Base-by-base conservation (phyloP, 2,113 vertebrate genomes). In the Syngnathus scovelli region DNA sequence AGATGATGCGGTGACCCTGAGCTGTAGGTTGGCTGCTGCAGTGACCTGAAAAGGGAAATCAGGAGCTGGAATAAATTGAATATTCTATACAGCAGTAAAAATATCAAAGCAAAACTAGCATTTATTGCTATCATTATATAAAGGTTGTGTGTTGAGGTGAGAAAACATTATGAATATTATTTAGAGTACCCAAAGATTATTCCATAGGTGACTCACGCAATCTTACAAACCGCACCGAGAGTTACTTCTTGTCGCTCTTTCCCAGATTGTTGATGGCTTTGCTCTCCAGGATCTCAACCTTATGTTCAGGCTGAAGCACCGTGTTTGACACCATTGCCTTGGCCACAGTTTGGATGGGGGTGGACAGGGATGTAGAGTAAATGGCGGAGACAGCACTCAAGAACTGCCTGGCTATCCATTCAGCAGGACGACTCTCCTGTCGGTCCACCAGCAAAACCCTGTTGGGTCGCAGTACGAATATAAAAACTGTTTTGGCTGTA, bases 381-480 rank as follows among this genome's bases (percentile, higher is more conserved):
- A 91, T 33, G 0, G 55, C 2, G 0, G 82, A n/a, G 1, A 88
- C 5, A 11, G 88, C 85, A 1, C 60, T 9, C 0, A 92, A 80
- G 81, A 87, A 83, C 64, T 93, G 94, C 77, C 89, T 83, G 60
- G 82, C 36, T 36, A 92, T 0, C 90, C 92, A 87, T 74, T 94
- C 94, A 6, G 43, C 1, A 0, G 89, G 89, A 21, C 91, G 71
- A 46, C 81, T 91, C 75, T 94, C 93, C 76, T 90, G 44, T 6
- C 85, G 67, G 4, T 92, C 86, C 62, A 94, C 92, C 85, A 95
- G 36, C 4, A 92, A 72, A 44, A 94, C 85, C 66, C 90, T 93
- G 65, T 19, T 7, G 61, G 9, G 55, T 27, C 10, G 18, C 61
- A 68, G 64, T 54, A 61, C 15, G 61, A 68, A 3, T 4, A 36